Evolutionary conservation across 2,113 vertebrate species (phyloP), one percentile per base, ranked within the genome.

Genomic region (Miniopterus natalensis): DNA sequence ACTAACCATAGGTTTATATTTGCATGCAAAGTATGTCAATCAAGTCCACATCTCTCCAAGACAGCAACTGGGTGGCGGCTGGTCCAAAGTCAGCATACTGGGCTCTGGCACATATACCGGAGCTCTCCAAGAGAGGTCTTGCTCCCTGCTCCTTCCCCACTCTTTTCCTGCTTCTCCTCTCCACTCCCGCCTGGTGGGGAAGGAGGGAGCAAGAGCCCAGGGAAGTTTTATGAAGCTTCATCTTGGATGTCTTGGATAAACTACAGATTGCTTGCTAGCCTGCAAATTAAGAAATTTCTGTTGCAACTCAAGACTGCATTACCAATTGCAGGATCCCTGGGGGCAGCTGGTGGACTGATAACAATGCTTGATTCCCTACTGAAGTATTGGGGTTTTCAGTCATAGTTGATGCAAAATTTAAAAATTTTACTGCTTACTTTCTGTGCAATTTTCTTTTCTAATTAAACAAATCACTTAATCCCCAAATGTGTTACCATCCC

Each of bases 11-110:
- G 98, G 97, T 99, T 99, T 90, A 99, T 99, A 98, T 99, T 99
- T 99, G 98, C 94, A 98, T 99, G 99, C 99, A 99, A 97, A 99
- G 98, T 93, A 99, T 99, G 98, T 99, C 99, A n/a, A 99, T 99
- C 98, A 99, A 98, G 94, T 99, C 99, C 98, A 99, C 98, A 94
- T 99, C 99, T 99, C 99, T 0, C 49, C 77, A 17, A 77, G 27
- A 53, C 21, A 47, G 18, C 45, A 78, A 5, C 1, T n/a, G 57
- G 12, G 49, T 49, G 20, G 47, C 21, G 15, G 55, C 9, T 45
- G 31, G 1, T 12, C 83, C 53, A 81, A 81, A 3, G 77, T 31
- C 57, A 13, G n/a, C n/a, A 15, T 29, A 10, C 47, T 57, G 59
- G 25, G 49, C 27, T 84, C 42, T 36, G 29, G 23, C 17, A 42